These are phyloP conservation scores for Perca fluviatilis DNA, from an alignment of 2,113 vertebrate genomes.

Conservation along the genomic window DNA sequence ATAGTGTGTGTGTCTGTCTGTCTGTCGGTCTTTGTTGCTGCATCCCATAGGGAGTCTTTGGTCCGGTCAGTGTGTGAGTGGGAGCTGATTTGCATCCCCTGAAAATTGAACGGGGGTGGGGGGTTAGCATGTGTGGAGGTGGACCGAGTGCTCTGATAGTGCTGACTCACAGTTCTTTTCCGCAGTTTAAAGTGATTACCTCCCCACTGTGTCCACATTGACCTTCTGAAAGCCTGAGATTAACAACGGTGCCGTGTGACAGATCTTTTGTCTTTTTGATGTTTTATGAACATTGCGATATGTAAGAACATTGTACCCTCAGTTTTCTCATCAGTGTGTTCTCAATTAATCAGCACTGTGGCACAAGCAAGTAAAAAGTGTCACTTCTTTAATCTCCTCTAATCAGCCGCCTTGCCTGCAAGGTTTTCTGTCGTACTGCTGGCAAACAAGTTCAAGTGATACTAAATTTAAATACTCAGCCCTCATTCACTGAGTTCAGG, in stretches of 20 bases:
- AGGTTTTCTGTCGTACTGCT: constrained; percentile 3
- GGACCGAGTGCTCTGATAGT: constrained; percentile 38
- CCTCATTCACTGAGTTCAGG: constrained; percentile 40
- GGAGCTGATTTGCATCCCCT: constrained; percentile 64
- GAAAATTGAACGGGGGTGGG: constrained; percentile 22
- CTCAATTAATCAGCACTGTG: constrained; percentile 9
- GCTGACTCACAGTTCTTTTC: constrained; percentile 68
- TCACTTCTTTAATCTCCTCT: constrained; percentile 20
- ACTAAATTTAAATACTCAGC: constrained; percentile 40
- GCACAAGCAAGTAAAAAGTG: not conserved
- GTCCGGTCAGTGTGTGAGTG: constrained; percentile 46
- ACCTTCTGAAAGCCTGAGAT: constrained; percentile 47
- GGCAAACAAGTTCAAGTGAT: constrained; percentile 20
- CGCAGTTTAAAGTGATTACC: constrained; percentile 74
- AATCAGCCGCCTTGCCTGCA: not conserved
- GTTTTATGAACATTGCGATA: constrained; percentile 36
- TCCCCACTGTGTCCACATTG: constrained; percentile 49
- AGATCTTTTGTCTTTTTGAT: too few species aligned
- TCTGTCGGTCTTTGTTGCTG: constrained; percentile 62
- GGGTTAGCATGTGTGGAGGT: constrained; percentile 45
- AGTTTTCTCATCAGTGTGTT: not conserved
- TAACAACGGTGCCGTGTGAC: constrained; percentile 12
- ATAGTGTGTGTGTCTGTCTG: constrained; percentile 34
- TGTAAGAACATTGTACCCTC: not conserved
- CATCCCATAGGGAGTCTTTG: constrained; percentile 46